Conservation (phyloP, 2,888 invertebrate species). For the Mimas tiliae region DNA sequence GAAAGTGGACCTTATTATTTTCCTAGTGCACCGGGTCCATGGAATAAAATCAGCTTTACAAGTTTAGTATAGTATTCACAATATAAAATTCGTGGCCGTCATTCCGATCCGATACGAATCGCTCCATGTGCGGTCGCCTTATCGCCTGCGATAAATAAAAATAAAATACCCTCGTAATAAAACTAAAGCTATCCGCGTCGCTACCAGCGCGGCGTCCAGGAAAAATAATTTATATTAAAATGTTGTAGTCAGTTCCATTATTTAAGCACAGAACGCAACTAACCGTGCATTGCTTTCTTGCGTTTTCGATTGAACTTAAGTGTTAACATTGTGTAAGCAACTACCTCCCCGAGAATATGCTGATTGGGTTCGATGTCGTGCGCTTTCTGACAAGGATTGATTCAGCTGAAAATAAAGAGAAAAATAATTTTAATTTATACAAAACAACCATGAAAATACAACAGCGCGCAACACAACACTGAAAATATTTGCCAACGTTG, state of each 20-base stretch:
- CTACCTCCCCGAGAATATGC: constrained; percentile 91
- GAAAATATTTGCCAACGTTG: no score
- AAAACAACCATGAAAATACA: not conserved
- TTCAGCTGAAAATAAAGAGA: constrained; percentile 85
- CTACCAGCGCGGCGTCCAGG: constrained; percentile 21
- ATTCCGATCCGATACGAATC: not conserved
- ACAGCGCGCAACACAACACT: no score
- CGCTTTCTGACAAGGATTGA: constrained; percentile 89
- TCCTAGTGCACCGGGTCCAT: no score
- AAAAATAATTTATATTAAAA: constrained; percentile 22
- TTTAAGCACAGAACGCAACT: constrained; percentile 13
- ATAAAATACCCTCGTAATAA: not conserved
- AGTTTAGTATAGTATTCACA: no score
- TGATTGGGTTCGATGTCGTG: constrained; percentile 89
- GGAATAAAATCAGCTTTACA: no score
- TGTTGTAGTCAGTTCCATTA: constrained; percentile 24
- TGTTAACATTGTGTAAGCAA: constrained; percentile 42
- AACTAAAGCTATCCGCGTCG: not conserved
- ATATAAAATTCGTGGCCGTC: not conserved
- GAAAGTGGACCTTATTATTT: no score
- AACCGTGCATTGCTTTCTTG: not conserved
- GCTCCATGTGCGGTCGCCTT: not conserved
- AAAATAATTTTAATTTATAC: not conserved
- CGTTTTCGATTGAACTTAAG: not conserved
- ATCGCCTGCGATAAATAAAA: constrained; percentile 11